Percentiles rank a stretch among this genome's conserved stretches.
Conservation (phyloP, 2,113 vertebrate species). For the Brachyistius frenatus region DNA sequence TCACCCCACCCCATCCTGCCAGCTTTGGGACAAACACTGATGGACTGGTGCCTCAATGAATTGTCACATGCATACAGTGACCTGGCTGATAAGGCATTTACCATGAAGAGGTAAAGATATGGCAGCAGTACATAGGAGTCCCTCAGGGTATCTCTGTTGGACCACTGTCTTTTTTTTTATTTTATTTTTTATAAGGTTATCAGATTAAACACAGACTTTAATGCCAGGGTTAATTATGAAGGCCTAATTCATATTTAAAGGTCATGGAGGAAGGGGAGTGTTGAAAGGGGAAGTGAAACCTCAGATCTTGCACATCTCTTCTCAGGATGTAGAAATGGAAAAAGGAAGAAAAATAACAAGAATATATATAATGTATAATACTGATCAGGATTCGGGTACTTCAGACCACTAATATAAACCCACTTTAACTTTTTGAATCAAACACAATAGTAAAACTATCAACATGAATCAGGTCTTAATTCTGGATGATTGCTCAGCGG, state of each 20-base stretch:
- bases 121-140: slow-evolving; percentile 56
- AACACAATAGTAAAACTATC: slow-evolving; percentile 9
- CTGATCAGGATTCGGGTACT: not conserved
- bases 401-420: not conserved
- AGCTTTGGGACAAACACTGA: slow-evolving; percentile 25
- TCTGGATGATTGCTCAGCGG: slow-evolving; percentile 28
- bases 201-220: slow-evolving; percentile 46
- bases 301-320: not conserved
- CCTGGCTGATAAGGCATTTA: slow-evolving; percentile 46
- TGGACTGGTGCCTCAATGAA: slow-evolving; percentile 25
- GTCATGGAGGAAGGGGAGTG: not conserved
- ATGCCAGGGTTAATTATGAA: not conserved
- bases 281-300: slow-evolving; percentile 1
- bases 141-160: slow-evolving; percentile 47
- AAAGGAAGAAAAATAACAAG: not conserved
- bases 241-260: slow-evolving; percentile 41
- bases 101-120: slow-evolving; percentile 34
- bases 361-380: not conserved
- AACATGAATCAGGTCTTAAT: slow-evolving; percentile 8
- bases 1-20: slow-evolving; percentile 18
- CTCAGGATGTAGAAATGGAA: not conserved
- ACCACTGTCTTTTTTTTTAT: slow-evolving; percentile 23
- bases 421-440: slow-evolving; percentile 7
- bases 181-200: slow-evolving; percentile 5
- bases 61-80: slow-evolving; percentile 43